Evolutionary conservation across 2,797 vertebrate genomes (phyloP).

Genomic region (Pitangus sulphuratus): DNA sequence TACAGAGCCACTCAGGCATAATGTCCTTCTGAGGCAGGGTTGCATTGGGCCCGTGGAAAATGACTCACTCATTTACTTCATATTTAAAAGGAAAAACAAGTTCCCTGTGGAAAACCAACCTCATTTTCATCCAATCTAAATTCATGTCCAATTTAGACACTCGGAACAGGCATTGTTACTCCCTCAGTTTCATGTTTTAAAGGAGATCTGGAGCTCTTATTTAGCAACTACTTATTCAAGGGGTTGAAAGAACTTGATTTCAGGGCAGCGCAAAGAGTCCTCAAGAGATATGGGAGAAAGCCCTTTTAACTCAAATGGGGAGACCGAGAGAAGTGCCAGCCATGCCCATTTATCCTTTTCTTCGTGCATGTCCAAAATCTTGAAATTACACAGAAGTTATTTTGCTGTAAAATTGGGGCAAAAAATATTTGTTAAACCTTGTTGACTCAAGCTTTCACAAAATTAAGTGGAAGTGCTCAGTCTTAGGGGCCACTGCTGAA

Average conservation of each 20-base stretch:
- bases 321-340: neutral
- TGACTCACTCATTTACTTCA: neutral
- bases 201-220: neutral
- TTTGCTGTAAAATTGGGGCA: neutral
- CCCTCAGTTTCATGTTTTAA: neutral
- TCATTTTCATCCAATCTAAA: neutral
- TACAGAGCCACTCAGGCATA: neutral
- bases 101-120: neutral
- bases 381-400: neutral
- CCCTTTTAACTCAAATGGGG: neutral
- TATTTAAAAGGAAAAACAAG: neutral
- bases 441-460: neutral
- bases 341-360: neutral
- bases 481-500: neutral
- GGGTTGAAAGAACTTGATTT: neutral
- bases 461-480: neutral
- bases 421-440: neutral
- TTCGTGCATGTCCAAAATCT: neutral
- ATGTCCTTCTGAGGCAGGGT: neutral
- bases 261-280: accelerated
- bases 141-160: accelerated
- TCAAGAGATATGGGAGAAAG: neutral
- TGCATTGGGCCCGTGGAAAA: neutral
- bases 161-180: neutral
- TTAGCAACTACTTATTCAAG: neutral